Evolutionary conservation across 2,888 invertebrate genomes (phyloP).

Genomic region (Agrochola lota): DNA sequence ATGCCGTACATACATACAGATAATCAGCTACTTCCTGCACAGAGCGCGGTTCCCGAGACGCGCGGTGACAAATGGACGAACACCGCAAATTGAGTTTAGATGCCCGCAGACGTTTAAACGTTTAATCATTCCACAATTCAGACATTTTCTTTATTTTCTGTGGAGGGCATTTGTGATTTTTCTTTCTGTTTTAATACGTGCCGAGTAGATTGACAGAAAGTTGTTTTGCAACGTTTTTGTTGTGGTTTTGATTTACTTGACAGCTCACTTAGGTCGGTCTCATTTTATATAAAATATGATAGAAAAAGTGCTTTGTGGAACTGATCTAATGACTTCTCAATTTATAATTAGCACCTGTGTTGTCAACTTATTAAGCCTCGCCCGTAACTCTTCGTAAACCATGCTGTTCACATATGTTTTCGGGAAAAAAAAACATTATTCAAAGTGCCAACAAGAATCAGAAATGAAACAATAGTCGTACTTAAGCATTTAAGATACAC

Average conservation of each 20-base stretch:
- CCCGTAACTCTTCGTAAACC: too few species aligned
- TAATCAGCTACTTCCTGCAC: slow-evolving; percentile 65
- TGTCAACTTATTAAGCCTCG: too few species aligned
- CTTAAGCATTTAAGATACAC: too few species aligned
- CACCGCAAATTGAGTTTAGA: slow-evolving; percentile 79
- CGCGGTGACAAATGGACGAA: slow-evolving; percentile 78
- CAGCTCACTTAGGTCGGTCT: too few species aligned
- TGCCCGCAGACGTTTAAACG: slow-evolving; percentile 70
- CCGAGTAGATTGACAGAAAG: background rate
- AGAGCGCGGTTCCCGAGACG: slow-evolving; percentile 67
- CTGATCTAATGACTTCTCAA: too few species aligned
- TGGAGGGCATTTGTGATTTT: slow-evolving; percentile 47
- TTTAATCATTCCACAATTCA: slow-evolving; percentile 74
- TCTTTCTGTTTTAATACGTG: slow-evolving; percentile 14
- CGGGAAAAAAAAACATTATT: too few species aligned
- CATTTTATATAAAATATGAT: too few species aligned
- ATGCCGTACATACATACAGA: slow-evolving; percentile 65
- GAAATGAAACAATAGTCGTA: too few species aligned
- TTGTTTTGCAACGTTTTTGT: background rate
- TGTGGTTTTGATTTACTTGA: background rate
- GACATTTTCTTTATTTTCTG: slow-evolving; percentile 65
- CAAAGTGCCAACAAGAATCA: too few species aligned
- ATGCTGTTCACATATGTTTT: too few species aligned
- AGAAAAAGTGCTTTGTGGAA: too few species aligned
- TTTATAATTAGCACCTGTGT: too few species aligned